phyloP scores from a whole-genome alignment of 2,797 vertebrate genomes.

The Crenuchus spilurus region DNA sequence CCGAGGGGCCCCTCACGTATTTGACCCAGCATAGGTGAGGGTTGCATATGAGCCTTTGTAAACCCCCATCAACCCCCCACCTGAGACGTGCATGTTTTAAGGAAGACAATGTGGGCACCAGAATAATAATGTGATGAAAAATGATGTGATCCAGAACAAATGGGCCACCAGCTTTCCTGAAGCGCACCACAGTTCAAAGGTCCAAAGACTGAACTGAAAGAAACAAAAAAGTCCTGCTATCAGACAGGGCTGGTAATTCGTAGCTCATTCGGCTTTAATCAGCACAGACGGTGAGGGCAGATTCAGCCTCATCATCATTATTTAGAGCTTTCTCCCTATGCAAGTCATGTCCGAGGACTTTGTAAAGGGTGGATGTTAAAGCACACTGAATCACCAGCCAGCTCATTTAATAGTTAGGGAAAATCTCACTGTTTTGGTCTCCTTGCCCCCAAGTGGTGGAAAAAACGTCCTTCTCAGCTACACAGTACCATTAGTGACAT shows the following conservation, averaged over 20 bases:
- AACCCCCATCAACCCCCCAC: conserved; percentile 51
- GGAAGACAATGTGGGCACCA: conserved; percentile 20
- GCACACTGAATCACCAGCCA: no score
- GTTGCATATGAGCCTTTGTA: conserved; percentile 40
- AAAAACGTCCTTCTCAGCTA: no score
- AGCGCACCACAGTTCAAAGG: conserved; percentile 41
- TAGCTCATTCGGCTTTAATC: conserved; percentile 46
- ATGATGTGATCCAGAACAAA: conserved; percentile 54
- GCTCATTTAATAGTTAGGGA: no score
- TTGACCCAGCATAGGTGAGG: conserved; percentile 64
- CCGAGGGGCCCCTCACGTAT: conserved; percentile 72
- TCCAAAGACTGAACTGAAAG: conserved; percentile 5
- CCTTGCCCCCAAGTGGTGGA: no score
- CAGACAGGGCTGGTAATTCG: neutral
- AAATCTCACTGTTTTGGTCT: no score
- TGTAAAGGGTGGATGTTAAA: neutral
- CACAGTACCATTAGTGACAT: no score
- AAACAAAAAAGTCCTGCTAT: conserved; percentile 18
- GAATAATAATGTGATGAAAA: conserved; percentile 51
- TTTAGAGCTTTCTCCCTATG: neutral
- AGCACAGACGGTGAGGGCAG: conserved; percentile 22
- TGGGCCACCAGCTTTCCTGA: conserved; percentile 33
- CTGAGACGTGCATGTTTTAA: conserved; percentile 34
- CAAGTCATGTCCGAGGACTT: conserved; percentile 10
- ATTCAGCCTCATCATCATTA: conserved; percentile 33